These are phyloP conservation scores for Eugnorisma glareosa DNA, from an alignment of 2,888 invertebrate genomes.

Conservation along the genomic window DNA sequence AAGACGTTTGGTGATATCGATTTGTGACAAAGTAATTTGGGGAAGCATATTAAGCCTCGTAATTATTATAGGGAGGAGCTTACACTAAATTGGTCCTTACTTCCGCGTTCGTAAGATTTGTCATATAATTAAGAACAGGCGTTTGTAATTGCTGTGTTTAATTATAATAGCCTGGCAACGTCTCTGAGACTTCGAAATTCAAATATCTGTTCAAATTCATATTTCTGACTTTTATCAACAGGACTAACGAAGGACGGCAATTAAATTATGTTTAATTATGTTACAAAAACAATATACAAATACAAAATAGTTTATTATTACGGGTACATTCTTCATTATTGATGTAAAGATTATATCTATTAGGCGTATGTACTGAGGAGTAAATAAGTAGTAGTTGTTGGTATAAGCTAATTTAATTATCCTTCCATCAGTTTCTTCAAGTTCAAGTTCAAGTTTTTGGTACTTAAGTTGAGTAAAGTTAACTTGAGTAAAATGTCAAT, in stretches of 20 bases:
- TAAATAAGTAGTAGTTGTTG: background rate
- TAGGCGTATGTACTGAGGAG: background rate
- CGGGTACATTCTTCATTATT: background rate
- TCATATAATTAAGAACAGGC: constrained; percentile 19
- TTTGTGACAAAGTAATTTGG: constrained; percentile 55
- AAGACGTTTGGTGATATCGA: constrained; percentile 42
- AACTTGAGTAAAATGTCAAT: background rate
- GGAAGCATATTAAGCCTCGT: constrained; percentile 28
- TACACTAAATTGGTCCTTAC: constrained; percentile 20
- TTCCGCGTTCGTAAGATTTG: constrained; percentile 1
- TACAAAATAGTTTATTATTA: too few relatives aligned
- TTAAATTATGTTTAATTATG: constrained; percentile 4
- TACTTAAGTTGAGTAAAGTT: constrained; percentile 3
- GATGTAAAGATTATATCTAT: background rate
- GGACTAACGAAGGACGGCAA: background rate
- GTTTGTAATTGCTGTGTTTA: constrained; percentile 30
- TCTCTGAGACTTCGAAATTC: background rate
- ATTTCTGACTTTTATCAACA: background rate
- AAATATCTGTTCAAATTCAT: background rate
- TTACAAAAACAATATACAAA: too few relatives aligned
- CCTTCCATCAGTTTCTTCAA: constrained; percentile 1
- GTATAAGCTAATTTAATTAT: background rate
- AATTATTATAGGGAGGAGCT: constrained; percentile 16
- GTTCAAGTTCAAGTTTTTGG: too few relatives aligned
- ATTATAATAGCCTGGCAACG: constrained; percentile 24